phyloP scores from a whole-genome alignment of 2,113 vertebrate genomes.

The Nycticorax nycticorax region DNA sequence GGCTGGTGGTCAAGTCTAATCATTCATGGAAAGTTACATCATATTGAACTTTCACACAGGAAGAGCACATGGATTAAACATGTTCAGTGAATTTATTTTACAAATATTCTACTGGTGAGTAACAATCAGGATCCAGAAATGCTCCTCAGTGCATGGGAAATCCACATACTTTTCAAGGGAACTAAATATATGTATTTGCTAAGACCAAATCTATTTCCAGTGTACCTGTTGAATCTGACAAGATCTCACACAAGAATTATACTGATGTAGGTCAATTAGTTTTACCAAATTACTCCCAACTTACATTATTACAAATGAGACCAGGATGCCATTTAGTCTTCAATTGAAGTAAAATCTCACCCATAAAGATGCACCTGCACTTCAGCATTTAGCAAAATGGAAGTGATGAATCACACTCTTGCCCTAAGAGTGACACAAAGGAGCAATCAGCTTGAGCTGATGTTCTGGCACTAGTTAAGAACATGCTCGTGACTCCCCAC shows the following conservation, averaged over 20 bases:
- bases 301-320: background rate
- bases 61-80: background rate
- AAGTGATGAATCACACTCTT: conserved; percentile 38
- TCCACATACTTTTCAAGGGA: background rate
- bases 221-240: background rate
- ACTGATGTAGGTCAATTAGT: background rate
- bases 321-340: background rate
- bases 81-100: background rate
- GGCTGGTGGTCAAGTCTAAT: background rate
- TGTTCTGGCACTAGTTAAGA: conserved; percentile 2
- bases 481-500: background rate
- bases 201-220: background rate
- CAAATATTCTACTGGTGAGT: background rate
- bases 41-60: background rate
- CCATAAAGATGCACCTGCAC: background rate
- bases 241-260: background rate
- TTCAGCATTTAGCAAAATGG: background rate
- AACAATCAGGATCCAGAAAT: background rate
- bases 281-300: background rate
- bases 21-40: background rate
- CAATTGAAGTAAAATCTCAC: background rate
- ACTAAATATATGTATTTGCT: background rate
- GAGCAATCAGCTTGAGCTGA: conserved; percentile 36
- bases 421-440: conserved; percentile 38
- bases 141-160: background rate